These are phyloP conservation scores for Aporrectodea caliginosa DNA, from an alignment of 1,140 invertebrate species.

Conservation along the genomic window DNA sequence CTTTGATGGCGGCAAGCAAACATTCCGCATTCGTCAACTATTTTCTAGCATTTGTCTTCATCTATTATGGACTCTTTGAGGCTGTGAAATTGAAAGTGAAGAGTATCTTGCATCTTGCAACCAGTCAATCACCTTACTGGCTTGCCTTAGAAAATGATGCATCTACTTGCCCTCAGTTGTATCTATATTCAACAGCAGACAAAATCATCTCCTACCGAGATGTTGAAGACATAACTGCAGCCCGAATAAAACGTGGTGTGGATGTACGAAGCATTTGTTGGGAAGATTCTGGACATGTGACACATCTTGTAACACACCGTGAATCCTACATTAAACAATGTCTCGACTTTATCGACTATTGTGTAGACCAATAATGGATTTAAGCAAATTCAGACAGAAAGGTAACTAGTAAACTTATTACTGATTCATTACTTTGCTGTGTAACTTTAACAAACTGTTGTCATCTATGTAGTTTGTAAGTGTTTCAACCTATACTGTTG, in stretches of 20 bases:
- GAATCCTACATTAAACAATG: conserved; percentile 64
- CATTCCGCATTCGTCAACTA: neutral
- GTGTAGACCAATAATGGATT: too few relatives aligned
- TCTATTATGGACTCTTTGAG: neutral
- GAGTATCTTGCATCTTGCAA: too few relatives aligned
- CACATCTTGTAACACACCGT: conserved; percentile 61
- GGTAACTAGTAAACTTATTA: too few relatives aligned
- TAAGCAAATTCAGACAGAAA: too few relatives aligned
- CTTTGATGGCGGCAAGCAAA: neutral
- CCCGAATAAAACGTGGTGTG: conserved; percentile 62
- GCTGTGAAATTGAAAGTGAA: too few relatives aligned
- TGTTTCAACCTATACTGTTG: too few relatives aligned
- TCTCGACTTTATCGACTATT: conserved; percentile 62
- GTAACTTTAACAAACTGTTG: too few relatives aligned
- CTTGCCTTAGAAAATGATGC: conserved; percentile 54
- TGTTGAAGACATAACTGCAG: conserved; percentile 52
- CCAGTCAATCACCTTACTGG: neutral
- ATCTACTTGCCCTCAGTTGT: conserved; percentile 66
- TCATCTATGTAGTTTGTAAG: too few relatives aligned
- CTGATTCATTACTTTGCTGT: too few relatives aligned
- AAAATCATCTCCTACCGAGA: conserved; percentile 59
- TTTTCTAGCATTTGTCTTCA: neutral
- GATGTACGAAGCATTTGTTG: conserved; percentile 63
- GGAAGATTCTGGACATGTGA: conserved; percentile 68
- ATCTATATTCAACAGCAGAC: conserved; percentile 71